These are phyloP conservation scores for Picathartes gymnocephalus DNA, from an alignment of 2,113 vertebrate species.

Conservation along the genomic window DNA sequence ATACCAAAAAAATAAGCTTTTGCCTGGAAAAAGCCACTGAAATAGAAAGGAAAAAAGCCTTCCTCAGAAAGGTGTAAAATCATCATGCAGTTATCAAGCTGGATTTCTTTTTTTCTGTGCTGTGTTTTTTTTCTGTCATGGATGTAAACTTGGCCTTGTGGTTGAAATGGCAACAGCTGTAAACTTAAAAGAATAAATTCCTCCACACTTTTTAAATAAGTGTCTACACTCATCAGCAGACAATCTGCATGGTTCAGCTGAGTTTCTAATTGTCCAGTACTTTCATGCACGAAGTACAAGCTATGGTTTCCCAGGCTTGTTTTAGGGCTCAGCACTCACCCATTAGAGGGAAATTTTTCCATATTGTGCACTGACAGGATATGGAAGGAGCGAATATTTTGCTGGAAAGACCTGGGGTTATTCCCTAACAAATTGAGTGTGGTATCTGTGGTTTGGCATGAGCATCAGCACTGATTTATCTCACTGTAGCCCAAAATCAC, in stretches of 20 bases:
- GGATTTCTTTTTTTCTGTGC: neutral
- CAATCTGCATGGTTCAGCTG: slow-evolving; percentile 12
- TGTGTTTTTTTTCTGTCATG: neutral
- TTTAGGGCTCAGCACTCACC: neutral
- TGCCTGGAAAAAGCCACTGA: neutral
- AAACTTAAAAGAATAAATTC: slow-evolving; percentile 43
- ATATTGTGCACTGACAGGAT: slow-evolving; percentile 45
- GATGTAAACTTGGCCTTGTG: neutral
- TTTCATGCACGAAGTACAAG: slow-evolving; percentile 49
- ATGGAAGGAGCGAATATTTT: slow-evolving; percentile 50
- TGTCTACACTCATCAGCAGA: neutral
- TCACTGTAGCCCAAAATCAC: neutral
- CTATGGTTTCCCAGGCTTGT: slow-evolving; percentile 19
- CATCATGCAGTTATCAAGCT: neutral
- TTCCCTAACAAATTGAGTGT: slow-evolving; percentile 54
- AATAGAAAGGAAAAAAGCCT: neutral
- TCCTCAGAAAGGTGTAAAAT: neutral
- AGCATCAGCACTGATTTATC: neutral
- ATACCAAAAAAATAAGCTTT: neutral
- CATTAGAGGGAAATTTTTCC: slow-evolving; percentile 52
- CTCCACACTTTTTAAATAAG: slow-evolving; percentile 14
- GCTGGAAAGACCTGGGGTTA: slow-evolving; percentile 39
- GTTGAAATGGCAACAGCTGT: slow-evolving; percentile 25
- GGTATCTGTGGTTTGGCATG: slow-evolving; percentile 46
- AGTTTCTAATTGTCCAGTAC: slow-evolving; percentile 33